These are phyloP conservation scores for Micrastur ruficollis DNA, from an alignment of 2,797 vertebrate species.

Conservation along the genomic window DNA sequence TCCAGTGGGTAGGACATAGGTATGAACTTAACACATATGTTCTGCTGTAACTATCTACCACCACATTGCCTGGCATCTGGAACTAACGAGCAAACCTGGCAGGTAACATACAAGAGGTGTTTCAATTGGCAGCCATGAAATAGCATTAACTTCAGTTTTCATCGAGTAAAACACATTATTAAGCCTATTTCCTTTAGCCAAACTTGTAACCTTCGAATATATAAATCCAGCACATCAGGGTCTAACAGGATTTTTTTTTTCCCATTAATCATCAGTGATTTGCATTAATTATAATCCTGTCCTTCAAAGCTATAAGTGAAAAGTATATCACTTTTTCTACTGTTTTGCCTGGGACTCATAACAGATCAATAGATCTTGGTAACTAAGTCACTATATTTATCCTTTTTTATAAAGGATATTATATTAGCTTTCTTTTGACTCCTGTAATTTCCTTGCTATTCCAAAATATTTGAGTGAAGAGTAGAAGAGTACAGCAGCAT, in stretches of 20 bases:
- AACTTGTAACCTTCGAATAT: background rate
- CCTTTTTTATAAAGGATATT: background rate
- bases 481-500: background rate
- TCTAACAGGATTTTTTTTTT: background rate
- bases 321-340: background rate
- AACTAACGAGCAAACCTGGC: background rate
- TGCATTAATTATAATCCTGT: background rate
- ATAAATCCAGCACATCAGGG: background rate
- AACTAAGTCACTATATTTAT: background rate
- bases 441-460: background rate
- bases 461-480: background rate
- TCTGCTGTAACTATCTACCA: background rate
- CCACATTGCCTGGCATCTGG: accelerated
- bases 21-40: background rate
- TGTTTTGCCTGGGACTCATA: background rate
- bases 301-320: background rate
- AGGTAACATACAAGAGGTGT: background rate
- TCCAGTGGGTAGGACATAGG: background rate
- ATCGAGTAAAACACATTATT: background rate
- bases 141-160: background rate
- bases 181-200: background rate
- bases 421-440: background rate
- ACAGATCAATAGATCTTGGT: background rate
- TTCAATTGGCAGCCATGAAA: background rate
- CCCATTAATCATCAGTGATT: background rate